Base-by-base conservation (phyloP, 2,797 vertebrate species). In the Microtus californicus region DNA sequence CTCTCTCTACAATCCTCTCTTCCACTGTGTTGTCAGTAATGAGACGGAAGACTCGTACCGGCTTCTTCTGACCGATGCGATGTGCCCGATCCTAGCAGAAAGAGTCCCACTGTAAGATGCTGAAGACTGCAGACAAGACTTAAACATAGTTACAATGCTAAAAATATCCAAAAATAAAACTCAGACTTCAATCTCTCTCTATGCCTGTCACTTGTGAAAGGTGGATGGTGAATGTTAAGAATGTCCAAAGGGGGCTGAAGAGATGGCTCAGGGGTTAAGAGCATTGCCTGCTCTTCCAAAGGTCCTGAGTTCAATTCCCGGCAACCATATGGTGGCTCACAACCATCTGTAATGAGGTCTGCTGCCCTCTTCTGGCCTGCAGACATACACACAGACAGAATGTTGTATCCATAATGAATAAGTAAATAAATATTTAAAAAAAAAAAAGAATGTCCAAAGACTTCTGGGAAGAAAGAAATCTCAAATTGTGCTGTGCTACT, bases 1-100 rank as follows among this genome's bases (percentile, higher is more conserved):
- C 99, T 98, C 99, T 98, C 97, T 99, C 99, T 97, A 99, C 99
- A 98, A 99, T 99, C 96, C 99, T 98, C 97, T 99, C 99, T 98
- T 99, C 99, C 96, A 99, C 98, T 90, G 99, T 99, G 96, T 99
- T 99, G 96, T 99, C 99, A 19, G 99, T 99, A 97, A 99, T 99
- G 86, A 99, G 99, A 71, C 99, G 98, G n/a, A 99, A 99, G 67
- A 99, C 99, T 96, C 98, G 98, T 83, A 99, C 99, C 74, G 98
- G 98, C 97, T 99, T 99, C 98, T 98, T 99, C 97, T 99, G 99
- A 94, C 99, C 99, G 97, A 99, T 99, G 96, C 99, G 98, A 98
- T 99, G 99, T 51, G 99, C 99, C 96, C 99, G 98, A 97, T 99
- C 99, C 99, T 99, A 97, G 97, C 96, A 96, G 96, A 98, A 97